These are phyloP conservation scores for Acanthaster planci DNA, from an alignment of 35 echinoderm and acorn worm species.

Conservation along the genomic window DNA sequence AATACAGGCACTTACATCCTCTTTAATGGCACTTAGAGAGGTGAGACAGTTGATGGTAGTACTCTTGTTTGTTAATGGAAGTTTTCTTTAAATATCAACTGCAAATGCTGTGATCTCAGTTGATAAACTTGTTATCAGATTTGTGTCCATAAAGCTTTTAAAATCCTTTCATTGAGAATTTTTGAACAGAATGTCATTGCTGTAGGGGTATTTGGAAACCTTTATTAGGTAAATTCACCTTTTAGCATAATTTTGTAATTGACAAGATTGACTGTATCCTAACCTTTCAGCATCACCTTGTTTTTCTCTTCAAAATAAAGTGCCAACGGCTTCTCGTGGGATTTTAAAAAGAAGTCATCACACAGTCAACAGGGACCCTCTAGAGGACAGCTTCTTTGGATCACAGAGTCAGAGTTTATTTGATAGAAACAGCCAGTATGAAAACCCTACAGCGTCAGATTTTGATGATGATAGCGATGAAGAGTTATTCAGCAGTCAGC, in stretches of 20 bases:
- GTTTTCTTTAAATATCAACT: too few relatives aligned
- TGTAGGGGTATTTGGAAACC: background rate
- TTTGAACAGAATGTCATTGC: background rate
- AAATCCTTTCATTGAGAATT: too few relatives aligned
- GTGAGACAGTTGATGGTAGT: too few relatives aligned
- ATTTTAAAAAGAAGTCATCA: background rate
- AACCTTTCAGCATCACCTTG: background rate
- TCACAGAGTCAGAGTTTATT: constrained; percentile 6
- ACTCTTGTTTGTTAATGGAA: too few relatives aligned
- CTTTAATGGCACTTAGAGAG: too few relatives aligned
- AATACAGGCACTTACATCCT: too few relatives aligned
- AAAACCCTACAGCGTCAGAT: background rate
- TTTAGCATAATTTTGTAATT: too few relatives aligned
- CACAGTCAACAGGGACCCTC: background rate
- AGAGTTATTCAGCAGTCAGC: background rate
- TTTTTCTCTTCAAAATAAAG: background rate
- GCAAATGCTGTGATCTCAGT: too few relatives aligned
- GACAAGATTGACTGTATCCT: background rate
- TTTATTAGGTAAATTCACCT: background rate
- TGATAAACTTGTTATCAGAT: too few relatives aligned
- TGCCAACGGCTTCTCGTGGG: background rate
- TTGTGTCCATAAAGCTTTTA: too few relatives aligned
- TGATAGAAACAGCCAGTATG: background rate
- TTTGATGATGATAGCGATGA: background rate
- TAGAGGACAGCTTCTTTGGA: constrained; percentile 11